phyloP scores from a whole-genome alignment of 2,113 vertebrate species.

The Noturus placidus region DNA sequence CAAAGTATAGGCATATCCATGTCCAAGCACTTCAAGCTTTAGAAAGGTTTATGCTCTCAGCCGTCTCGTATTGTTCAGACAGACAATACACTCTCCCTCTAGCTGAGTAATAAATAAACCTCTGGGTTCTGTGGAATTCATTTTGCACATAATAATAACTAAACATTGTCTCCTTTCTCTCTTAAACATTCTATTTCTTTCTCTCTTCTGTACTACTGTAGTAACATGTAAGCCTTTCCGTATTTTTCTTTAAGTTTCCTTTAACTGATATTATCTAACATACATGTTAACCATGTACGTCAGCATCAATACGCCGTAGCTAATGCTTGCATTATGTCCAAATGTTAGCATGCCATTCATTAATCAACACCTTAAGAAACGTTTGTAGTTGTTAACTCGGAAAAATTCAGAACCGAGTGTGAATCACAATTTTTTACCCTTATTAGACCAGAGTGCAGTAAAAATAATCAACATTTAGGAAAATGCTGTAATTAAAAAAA shows the following conservation, averaged over 20 bases:
- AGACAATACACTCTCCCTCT: slow-evolving; percentile 9
- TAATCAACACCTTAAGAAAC: not conserved
- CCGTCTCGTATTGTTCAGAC: slow-evolving; percentile 27
- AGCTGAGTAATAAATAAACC: slow-evolving; percentile 16
- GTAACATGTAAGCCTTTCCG: not conserved
- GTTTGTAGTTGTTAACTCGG: not conserved
- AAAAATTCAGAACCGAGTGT: not conserved
- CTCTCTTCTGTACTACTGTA: not conserved
- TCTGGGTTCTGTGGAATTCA: not conserved
- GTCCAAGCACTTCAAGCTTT: slow-evolving; percentile 32
- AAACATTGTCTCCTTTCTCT: not conserved
- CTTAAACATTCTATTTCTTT: not conserved
- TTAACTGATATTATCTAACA: not conserved
- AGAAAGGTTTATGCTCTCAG: slow-evolving; percentile 27
- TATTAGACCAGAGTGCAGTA: not conserved
- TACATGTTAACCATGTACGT: not conserved
- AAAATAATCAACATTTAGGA: not conserved
- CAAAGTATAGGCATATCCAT: slow-evolving; percentile 36
- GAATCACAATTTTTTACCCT: too few relatives aligned
- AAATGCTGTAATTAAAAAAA: not conserved
- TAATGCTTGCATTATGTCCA: not conserved
- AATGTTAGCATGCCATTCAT: not conserved
- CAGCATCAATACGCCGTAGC: not conserved
- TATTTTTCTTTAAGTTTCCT: not conserved
- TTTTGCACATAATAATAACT: not conserved